phyloP scores from a whole-genome alignment of 2,797 vertebrate species.

The Phyllotis vaccarum region DNA sequence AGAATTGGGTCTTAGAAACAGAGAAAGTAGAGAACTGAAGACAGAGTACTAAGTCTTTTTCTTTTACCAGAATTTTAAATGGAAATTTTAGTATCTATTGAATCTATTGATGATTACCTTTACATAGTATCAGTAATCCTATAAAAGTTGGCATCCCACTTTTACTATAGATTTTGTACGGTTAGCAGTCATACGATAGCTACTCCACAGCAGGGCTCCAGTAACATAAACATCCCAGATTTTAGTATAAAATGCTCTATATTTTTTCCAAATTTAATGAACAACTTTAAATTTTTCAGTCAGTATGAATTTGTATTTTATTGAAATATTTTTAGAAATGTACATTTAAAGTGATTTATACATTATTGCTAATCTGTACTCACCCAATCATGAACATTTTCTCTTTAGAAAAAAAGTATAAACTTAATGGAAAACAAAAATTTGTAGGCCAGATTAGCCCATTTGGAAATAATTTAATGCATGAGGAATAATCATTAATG shows the following conservation, averaged over 20 bases:
- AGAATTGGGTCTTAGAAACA: background rate
- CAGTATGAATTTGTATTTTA: background rate
- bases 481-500: background rate
- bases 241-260: background rate
- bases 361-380: no score
- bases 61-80: background rate
- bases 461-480: background rate
- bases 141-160: background rate
- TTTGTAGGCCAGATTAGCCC: background rate
- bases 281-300: background rate
- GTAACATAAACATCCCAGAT: background rate
- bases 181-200: background rate
- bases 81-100: background rate
- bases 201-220: background rate
- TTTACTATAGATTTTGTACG: background rate
- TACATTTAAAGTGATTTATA: background rate
- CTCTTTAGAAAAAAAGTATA: background rate
- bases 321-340: background rate
- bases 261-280: conserved; percentile 4
- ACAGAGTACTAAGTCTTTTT: background rate
- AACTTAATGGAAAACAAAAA: background rate
- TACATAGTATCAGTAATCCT: background rate
- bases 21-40: background rate
- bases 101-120: background rate
- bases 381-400: background rate